Evolutionary conservation across 2,113 vertebrate genomes (phyloP).

Genomic region (Coracopsis vasa): DNA sequence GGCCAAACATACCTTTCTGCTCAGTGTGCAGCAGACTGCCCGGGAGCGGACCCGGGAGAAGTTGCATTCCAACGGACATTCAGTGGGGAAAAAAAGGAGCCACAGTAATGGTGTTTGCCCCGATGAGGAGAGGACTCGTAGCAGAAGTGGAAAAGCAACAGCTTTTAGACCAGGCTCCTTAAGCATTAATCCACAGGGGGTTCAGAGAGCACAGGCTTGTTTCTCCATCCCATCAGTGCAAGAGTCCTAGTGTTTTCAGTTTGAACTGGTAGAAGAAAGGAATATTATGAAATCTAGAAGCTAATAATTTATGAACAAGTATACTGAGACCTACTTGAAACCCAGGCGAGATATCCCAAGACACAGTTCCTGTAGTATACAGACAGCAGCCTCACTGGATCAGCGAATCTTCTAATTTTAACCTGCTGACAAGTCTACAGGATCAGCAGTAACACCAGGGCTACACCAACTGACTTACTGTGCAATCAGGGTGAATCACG

Average conservation of each 20-base stretch:
- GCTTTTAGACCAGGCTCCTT: too few species aligned
- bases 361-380: not conserved
- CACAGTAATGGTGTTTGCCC: too few species aligned
- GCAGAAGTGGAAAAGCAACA: too few species aligned
- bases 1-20: too few species aligned
- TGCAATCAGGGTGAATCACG: constrained; percentile 21
- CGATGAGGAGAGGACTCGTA: too few species aligned
- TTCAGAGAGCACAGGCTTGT: not conserved
- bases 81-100: too few species aligned
- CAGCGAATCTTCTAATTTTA: not conserved
- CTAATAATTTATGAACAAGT: not conserved
- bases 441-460: not conserved
- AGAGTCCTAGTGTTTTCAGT: not conserved
- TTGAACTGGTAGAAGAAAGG: not conserved
- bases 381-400: not conserved
- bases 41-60: too few species aligned
- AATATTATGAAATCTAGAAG: not conserved
- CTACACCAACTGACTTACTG: not conserved
- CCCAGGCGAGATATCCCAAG: not conserved
- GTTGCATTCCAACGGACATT: too few species aligned
- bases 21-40: too few species aligned
- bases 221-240: not conserved
- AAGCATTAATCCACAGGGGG: not conserved
- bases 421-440: not conserved
- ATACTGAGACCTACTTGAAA: not conserved